Base-by-base conservation (phyloP, 2,888 invertebrate genomes). In the Drosophila meridionalis region DNA sequence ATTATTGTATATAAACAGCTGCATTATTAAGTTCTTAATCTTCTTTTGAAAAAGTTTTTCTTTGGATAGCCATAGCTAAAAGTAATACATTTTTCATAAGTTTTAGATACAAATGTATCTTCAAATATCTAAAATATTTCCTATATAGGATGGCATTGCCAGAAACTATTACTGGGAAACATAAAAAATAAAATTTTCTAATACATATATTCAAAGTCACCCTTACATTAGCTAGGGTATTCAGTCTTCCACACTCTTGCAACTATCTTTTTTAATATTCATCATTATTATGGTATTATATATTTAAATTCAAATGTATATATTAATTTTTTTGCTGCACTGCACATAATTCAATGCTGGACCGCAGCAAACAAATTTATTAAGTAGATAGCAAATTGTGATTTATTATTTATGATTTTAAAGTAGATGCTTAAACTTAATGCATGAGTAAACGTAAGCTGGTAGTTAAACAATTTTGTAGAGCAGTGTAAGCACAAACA, bases 401-500 rank as follows among this genome's bases (percentile, higher is more conserved):
- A 61, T 61, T 42, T 55, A 61, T 61, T 55, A 56, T 62, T 56
- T 43, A 14, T 56, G 26, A 50, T 26, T 5, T 40, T 26, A 30
- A 32, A 50, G 32, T 60, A 60, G 28, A 42, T 40, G 30, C 12
- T 40, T 20, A 20, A 38, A 48, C 9, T 14, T 6, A 47, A 59
- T 48, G 48, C 48, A 40, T 12, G 48, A 60, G 30, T 20, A 5
- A 40, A 30, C 60, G 12, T 50, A 50, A 50, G 40, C 60, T 30
- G 40, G 3, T 32, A 20, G 48, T 32, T 42, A 40, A 50, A 40
- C 14, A 34, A 12, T 32, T 50, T 40, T 40, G 60, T 40, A 26
- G 50, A 14, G 42, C 72, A 70, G 47, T 65, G 70, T 55, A 52
- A 56, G 30, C 38, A 60, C 52, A 38, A 34, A 28, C 45, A 14